These are phyloP conservation scores for Callipepla californica DNA, from an alignment of 2,113 vertebrate species.

Conservation along the genomic window DNA sequence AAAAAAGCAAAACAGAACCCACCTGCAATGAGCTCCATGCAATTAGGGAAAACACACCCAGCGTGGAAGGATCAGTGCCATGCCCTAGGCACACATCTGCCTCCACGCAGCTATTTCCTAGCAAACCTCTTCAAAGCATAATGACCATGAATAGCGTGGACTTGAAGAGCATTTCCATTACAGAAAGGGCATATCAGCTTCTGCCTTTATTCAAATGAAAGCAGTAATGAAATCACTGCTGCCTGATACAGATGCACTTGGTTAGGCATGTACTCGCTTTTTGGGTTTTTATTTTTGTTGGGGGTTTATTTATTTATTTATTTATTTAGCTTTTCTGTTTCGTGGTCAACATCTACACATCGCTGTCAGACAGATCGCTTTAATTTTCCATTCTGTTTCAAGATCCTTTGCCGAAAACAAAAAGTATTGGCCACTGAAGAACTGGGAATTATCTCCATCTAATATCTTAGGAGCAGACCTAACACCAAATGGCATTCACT, in stretches of 20 bases:
- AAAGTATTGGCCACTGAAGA: slow-evolving; percentile 65
- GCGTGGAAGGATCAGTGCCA: not conserved
- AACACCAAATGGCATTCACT: slow-evolving; percentile 66
- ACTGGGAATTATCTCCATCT: slow-evolving; percentile 69
- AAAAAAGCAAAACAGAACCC: not conserved
- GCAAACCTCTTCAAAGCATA: slow-evolving; percentile 40
- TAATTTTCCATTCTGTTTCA: slow-evolving; percentile 74
- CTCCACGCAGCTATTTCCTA: not conserved
- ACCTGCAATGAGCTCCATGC: not conserved
- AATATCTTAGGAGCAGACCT: slow-evolving; percentile 59
- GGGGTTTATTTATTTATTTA: too few relatives aligned
- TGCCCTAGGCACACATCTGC: not conserved
- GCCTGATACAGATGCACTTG: slow-evolving; percentile 24
- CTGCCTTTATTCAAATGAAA: slow-evolving; percentile 62
- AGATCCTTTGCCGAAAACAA: slow-evolving; percentile 53
- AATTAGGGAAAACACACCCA: rapidly evolving
- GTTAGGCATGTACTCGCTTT: slow-evolving; percentile 26
- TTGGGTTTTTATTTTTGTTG: slow-evolving; percentile 8
- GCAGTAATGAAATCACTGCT: slow-evolving; percentile 55
- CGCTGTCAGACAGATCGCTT: slow-evolving; percentile 69
- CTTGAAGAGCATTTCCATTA: slow-evolving; percentile 66
- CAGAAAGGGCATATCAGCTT: slow-evolving; percentile 49
- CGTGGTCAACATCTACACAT: slow-evolving; percentile 50
- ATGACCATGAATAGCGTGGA: slow-evolving; percentile 31
- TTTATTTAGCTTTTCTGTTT: slow-evolving; percentile 17